Conservation (phyloP, 2,888 invertebrate genomes). For the Timandra comae region DNA sequence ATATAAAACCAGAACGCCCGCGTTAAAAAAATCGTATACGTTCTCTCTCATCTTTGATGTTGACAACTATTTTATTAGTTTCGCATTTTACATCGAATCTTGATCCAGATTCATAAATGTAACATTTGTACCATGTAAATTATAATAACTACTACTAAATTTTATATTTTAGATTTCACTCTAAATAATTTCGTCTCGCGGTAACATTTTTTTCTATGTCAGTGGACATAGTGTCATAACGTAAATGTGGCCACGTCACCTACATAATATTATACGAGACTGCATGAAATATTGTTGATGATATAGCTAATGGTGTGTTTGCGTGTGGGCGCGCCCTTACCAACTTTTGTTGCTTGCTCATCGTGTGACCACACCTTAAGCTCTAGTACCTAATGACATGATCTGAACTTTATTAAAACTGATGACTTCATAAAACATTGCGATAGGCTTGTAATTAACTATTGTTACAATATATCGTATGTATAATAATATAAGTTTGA, state of each 20-base stretch:
- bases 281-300: conserved; percentile 55
- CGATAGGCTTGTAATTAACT: background rate
- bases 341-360: conserved; percentile 23
- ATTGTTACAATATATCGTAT: conserved; percentile 1
- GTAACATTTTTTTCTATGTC: conserved; percentile 46
- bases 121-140: background rate
- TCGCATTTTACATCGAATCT: conserved; percentile 15
- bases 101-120: conserved; percentile 1
- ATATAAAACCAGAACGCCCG: too few relatives aligned
- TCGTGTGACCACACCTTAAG: conserved; percentile 40
- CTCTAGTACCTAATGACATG: conserved; percentile 16
- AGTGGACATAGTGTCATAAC: conserved; percentile 51
- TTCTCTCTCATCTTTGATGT: conserved; percentile 5
- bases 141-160: background rate
- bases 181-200: conserved; percentile 45
- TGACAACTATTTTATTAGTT: conserved; percentile 19
- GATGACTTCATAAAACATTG: conserved; percentile 18
- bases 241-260: conserved; percentile 59
- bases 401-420: conserved; percentile 25
- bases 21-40: too few relatives aligned
- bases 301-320: conserved; percentile 53
- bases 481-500: too few relatives aligned
- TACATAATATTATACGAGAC: conserved; percentile 57
- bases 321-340: conserved; percentile 62
- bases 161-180: conserved; percentile 16